Percentiles rank a stretch among this genome's conserved stretches.
These are phyloP conservation scores for Megalops atlanticus DNA, from an alignment of 2,113 vertebrate species.

Conservation along the genomic window DNA sequence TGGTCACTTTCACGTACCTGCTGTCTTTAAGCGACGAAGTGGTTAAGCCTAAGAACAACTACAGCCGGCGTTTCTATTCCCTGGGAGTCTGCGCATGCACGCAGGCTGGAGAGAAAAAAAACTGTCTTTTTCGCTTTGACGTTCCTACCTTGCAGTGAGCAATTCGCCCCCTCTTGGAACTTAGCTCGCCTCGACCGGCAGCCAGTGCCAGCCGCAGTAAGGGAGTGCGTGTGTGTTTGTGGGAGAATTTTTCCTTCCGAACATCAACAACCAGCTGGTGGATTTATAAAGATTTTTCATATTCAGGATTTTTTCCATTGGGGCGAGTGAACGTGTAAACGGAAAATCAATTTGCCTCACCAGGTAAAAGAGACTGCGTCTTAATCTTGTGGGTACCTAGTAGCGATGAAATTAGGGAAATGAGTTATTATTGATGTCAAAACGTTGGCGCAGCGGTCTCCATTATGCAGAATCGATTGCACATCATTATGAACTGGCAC, in stretches of 20 bases:
- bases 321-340: not conserved
- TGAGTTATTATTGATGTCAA: not conserved
- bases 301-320: not conserved
- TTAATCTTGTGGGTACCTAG: not conserved
- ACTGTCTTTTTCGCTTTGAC: conserved; percentile 21
- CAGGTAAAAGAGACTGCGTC: not conserved
- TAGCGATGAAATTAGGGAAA: not conserved
- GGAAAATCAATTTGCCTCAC: not conserved
- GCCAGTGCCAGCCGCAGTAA: not conserved
- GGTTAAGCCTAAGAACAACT: not conserved
- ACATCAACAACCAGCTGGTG: not conserved
- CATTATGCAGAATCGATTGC: not conserved
- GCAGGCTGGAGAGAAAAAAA: not conserved
- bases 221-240: not conserved
- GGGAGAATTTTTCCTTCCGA: not conserved
- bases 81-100: conserved; percentile 6
- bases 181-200: not conserved
- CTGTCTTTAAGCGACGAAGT: not conserved
- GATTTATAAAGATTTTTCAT: not conserved
- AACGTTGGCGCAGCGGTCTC: not conserved
- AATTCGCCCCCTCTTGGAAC: conserved; percentile 2
- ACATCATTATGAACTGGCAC: not conserved
- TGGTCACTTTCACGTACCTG: not conserved
- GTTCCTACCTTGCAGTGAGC: not conserved
- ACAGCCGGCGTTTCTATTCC: conserved; percentile 18